Conservation (phyloP, 2,113 vertebrate species). For the Hippocampus abdominalis region DNA sequence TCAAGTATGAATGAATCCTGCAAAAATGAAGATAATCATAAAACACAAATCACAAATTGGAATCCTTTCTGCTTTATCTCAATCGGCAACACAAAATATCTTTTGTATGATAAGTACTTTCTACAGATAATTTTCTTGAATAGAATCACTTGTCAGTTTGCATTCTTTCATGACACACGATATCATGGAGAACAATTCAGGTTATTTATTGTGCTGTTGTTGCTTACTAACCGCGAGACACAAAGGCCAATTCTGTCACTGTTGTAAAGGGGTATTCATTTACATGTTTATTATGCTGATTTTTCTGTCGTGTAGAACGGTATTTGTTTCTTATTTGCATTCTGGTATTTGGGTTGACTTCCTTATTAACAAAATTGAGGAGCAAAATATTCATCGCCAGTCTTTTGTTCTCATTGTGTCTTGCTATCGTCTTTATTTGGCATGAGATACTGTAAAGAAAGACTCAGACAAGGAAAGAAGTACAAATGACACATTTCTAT, state of each 20-base stretch:
- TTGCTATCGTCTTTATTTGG: background rate
- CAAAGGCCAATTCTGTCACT: no score
- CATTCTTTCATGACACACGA: no score
- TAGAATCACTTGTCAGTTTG: background rate
- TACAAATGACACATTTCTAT: constrained; percentile 1
- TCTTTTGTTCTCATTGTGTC: no score
- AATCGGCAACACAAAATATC: background rate
- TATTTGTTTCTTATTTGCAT: no score
- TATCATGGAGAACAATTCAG: no score
- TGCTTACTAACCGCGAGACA: no score
- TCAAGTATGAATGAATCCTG: background rate
- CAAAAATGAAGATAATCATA: background rate
- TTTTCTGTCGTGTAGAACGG: no score
- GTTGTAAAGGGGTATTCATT: no score
- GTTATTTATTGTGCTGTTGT: no score
- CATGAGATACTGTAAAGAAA: background rate
- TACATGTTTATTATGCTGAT: no score
- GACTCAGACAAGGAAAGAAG: background rate
- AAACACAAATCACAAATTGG: background rate
- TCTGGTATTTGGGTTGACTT: no score
- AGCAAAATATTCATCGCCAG: background rate
- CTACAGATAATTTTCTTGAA: background rate
- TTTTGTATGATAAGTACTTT: background rate
- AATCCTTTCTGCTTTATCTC: background rate
- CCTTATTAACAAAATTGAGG: no score